phyloP scores from a whole-genome alignment of 1,140 invertebrate species.

The Ceratina australensis region DNA sequence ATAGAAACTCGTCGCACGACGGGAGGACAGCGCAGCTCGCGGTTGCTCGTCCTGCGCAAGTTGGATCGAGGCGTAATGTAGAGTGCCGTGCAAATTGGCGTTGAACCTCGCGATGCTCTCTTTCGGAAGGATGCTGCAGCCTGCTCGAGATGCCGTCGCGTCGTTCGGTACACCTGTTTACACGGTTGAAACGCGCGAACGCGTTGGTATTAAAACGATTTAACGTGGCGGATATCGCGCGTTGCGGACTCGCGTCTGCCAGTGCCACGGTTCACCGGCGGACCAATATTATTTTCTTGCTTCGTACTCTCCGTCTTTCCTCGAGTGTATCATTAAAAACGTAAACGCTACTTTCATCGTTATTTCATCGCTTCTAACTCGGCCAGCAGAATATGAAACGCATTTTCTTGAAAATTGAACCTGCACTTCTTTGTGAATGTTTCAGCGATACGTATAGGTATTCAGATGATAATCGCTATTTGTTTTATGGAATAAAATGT shows the following conservation, averaged over 20 bases:
- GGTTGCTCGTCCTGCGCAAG: constrained; percentile 6
- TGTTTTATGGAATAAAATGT: no score
- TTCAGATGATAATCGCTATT: no score
- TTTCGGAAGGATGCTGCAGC: constrained; percentile 34
- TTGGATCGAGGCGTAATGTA: no score
- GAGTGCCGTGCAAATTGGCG: constrained; percentile 16
- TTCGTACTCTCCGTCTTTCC: background rate
- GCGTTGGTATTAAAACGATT: constrained; percentile 32
- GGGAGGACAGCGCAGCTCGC: background rate
- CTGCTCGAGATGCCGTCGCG: constrained; percentile 10
- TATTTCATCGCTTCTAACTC: background rate
- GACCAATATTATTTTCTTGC: background rate
- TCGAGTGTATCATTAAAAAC: background rate
- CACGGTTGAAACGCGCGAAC: background rate
- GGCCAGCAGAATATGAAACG: no score
- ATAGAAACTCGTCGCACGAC: background rate
- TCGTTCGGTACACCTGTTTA: constrained; percentile 45
- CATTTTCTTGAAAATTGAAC: no score
- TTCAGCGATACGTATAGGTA: no score
- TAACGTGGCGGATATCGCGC: constrained; percentile 22
- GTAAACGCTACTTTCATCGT: background rate
- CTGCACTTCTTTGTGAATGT: no score
- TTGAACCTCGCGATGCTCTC: constrained; percentile 23
- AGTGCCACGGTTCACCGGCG: background rate
- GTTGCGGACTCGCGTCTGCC: constrained; percentile 5